A percentile compares a stretch with the other conserved stretches of the same genome.
These are phyloP conservation scores for Pygoscelis adeliae DNA, from an alignment of 2,113 vertebrate genomes.

Conservation along the genomic window DNA sequence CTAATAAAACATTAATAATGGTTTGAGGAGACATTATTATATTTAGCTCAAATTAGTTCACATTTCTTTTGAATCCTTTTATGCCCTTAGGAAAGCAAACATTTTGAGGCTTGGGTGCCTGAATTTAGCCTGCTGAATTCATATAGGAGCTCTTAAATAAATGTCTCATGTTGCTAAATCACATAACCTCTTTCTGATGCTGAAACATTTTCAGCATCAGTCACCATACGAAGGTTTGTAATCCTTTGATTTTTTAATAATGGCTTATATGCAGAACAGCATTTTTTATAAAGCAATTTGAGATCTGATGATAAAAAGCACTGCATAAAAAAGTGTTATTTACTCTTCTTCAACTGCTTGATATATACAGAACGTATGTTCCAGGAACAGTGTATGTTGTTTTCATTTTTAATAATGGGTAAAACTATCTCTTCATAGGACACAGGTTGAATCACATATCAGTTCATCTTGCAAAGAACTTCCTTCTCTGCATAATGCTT, in stretches of 20 bases:
- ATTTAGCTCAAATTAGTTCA: neutral
- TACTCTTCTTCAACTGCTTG: neutral
- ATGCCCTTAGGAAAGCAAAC: neutral
- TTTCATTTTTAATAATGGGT: neutral
- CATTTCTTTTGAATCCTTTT: neutral
- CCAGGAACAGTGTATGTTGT: neutral
- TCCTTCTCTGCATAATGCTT: neutral
- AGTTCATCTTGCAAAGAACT: neutral
- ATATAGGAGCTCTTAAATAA: neutral
- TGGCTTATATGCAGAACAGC: neutral
- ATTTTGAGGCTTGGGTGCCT: neutral
- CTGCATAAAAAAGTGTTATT: neutral
- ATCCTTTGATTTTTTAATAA: neutral
- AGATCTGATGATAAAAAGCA: neutral
- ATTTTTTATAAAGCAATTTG: neutral
- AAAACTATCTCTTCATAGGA: neutral
- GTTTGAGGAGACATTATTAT: neutral
- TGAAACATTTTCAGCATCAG: neutral
- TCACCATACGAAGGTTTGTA: neutral
- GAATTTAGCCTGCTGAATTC: neutral
- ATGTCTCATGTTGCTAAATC: neutral
- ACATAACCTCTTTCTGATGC: neutral
- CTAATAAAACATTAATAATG: constrained; percentile 4
- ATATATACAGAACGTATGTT: neutral
- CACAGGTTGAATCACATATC: neutral